Evolutionary conservation across 1,140 invertebrate species (phyloP), one percentile per base, ranked within the genome.

Genomic region (Zaprionus ornatus): DNA sequence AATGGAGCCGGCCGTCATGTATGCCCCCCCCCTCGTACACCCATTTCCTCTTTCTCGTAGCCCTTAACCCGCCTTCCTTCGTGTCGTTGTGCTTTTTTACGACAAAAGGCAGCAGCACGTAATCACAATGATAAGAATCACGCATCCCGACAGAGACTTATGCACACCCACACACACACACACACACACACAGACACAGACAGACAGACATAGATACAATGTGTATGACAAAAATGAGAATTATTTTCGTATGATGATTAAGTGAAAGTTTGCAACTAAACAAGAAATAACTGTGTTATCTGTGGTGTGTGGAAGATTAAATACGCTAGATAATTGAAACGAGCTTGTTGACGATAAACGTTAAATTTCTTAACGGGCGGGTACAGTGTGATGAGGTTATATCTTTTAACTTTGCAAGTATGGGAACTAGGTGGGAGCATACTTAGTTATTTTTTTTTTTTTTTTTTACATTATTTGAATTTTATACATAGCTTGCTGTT

Each of bases 81-180:
- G 27, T 55, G 27, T 70, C 52, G 56, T 23, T 56, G 60, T 56
- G 65, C 56, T 75, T 72, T 70, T 88, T 83, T 84, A 87, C 78
- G 74, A 55, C 74, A 73, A 80, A 84, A 73, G 78, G 59, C 45
- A 74, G 84, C 84, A 70, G 21, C 84, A 76, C 80, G 84, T 88
- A 87, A 87, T 87, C 84, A 87, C 77, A 87, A 88, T 87, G 83
- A 87, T 87, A 88, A 87, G 86, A 78, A 87, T 78, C 80, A 74
- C 84, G 73, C 77, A 66, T 70, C 42, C 68, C 62, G 27, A 80
- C 82, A 82, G 63, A 68, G 68, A 64, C 60, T 61, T 72, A 72
- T 71, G 62, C 48, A 42, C 66, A 64, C 79, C 59, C 48, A 50
- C 66, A 60, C 15, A 69, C 13, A 40, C 37, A 40, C 13, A 40